These are phyloP conservation scores for Periophthalmus magnuspinnatus DNA, from an alignment of 2,797 vertebrate species.

Conservation along the genomic window DNA sequence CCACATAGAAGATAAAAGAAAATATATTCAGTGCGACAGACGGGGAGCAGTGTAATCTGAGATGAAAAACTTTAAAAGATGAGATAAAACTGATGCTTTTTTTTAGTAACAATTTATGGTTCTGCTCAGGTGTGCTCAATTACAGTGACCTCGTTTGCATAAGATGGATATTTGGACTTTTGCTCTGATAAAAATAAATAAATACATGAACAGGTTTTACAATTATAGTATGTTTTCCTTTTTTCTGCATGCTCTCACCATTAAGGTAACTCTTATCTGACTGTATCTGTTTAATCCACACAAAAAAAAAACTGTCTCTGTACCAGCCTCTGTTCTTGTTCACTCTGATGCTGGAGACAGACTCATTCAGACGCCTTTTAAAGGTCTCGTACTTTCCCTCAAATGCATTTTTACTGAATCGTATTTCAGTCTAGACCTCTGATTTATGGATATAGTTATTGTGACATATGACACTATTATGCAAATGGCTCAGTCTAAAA, in stretches of 20 bases:
- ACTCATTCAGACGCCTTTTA: not conserved
- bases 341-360: not conserved
- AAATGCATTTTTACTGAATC: not conserved
- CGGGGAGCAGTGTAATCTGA: conserved; percentile 40
- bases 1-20: conserved; percentile 44
- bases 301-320: conserved; percentile 1
- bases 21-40: conserved; percentile 30
- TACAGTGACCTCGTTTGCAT: conserved; percentile 21
- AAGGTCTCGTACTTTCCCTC: conserved; percentile 3
- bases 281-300: too few relatives aligned
- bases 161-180: conserved; percentile 5
- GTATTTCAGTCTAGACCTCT: not conserved
- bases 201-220: conserved; percentile 6
- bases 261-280: too few relatives aligned
- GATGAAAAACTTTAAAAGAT: conserved; percentile 35
- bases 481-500: not conserved
- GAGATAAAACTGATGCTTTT: conserved; percentile 30
- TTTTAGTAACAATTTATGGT: too few relatives aligned
- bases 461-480: not conserved
- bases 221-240: conserved; percentile 34
- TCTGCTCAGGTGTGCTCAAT: conserved; percentile 9
- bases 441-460: not conserved
- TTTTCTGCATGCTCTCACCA: too few relatives aligned
- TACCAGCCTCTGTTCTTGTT: conserved; percentile 8
- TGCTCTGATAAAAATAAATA: too few relatives aligned